phyloP scores from a whole-genome alignment of 2,797 vertebrate genomes.

The Crocodylus rhombifer region DNA sequence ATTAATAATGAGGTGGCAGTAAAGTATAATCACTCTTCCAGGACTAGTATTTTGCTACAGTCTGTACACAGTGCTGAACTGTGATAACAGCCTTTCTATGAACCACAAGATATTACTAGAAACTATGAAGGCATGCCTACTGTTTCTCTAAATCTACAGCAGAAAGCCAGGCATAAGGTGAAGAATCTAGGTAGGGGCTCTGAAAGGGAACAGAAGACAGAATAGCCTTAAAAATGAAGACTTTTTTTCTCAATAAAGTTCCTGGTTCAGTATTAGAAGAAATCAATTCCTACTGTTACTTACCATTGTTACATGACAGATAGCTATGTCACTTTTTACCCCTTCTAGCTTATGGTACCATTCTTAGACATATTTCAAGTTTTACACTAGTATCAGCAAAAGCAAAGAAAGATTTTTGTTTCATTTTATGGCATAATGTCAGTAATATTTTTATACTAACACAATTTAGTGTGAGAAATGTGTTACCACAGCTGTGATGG shows the following conservation, averaged over 20 bases:
- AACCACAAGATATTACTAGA: not conserved
- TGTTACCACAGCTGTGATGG: not conserved
- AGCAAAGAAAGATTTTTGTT: not conserved
- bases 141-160: constrained; percentile 2
- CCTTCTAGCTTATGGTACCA: not conserved
- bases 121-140: not conserved
- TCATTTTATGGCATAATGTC: not conserved
- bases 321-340: not conserved
- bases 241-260: not conserved
- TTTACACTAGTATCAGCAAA: constrained; percentile 9
- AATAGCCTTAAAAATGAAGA: not conserved
- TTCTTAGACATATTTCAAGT: not conserved
- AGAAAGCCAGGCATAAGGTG: constrained; percentile 8
- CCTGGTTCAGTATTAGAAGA: not conserved
- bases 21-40: constrained; percentile 46
- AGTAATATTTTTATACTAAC: not conserved
- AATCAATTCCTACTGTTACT: not conserved
- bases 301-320: not conserved
- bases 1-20: constrained; percentile 52
- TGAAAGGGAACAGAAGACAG: not conserved
- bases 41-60: constrained; percentile 39
- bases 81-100: constrained; percentile 28
- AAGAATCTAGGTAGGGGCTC: not conserved
- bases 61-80: constrained; percentile 29
- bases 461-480: not conserved